Conservation (phyloP, 1,140 invertebrate species). For the Drosophila subpulchrella region DNA sequence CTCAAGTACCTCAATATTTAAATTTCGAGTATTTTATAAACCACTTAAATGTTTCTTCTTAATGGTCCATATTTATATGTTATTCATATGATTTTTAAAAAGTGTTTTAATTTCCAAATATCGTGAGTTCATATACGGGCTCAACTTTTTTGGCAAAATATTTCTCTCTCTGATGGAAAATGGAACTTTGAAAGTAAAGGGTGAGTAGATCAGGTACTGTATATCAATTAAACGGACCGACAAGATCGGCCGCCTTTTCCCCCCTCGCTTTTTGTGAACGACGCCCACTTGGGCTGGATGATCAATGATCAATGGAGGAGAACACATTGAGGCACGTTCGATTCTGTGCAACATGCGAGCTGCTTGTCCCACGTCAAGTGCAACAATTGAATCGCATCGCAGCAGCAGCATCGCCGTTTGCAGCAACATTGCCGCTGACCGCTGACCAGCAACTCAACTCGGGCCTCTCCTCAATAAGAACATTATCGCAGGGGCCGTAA, state of each 20-base stretch:
- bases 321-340: conserved; percentile 52
- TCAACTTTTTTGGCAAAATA: too few species aligned
- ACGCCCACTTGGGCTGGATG: conserved; percentile 46
- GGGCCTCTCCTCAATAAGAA: conserved; percentile 62
- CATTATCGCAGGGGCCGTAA: conserved; percentile 78
- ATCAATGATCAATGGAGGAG: conserved; percentile 51
- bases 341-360: conserved; percentile 46
- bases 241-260: conserved; percentile 20
- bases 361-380: conserved; percentile 54
- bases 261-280: conserved; percentile 24
- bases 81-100: too few species aligned
- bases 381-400: conserved; percentile 51
- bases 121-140: too few species aligned
- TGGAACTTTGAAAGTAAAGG: conserved; percentile 9
- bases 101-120: too few species aligned
- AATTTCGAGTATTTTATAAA: too few species aligned
- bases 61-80: too few species aligned
- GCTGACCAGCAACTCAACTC: conserved; percentile 16
- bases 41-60: too few species aligned
- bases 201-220: conserved; percentile 48
- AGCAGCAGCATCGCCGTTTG: conserved; percentile 13
- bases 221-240: conserved; percentile 82
- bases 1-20: too few species aligned
- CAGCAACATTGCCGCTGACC: conserved; percentile 30
- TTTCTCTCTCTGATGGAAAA: conserved; percentile 37